These are phyloP conservation scores for Drosophila flavopinicola DNA, from an alignment of 2,888 invertebrate genomes.

Conservation along the genomic window DNA sequence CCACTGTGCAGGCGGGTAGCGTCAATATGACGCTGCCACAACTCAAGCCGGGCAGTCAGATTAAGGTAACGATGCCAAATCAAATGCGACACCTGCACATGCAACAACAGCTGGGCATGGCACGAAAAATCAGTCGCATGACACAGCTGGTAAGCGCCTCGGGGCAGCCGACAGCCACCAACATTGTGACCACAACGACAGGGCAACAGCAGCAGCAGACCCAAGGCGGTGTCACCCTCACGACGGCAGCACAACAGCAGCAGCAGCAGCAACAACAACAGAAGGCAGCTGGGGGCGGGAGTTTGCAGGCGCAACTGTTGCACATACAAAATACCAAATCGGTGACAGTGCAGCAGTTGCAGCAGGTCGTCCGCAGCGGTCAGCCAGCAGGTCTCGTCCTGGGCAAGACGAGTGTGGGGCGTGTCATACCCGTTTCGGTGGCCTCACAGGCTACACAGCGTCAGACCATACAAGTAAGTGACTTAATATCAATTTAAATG, in stretches of 20 bases:
- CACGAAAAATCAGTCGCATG: slow-evolving; percentile 88
- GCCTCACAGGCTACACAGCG: slow-evolving; percentile 85
- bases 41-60: slow-evolving; percentile 84
- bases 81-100: slow-evolving; percentile 88
- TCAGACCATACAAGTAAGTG: slow-evolving; percentile 86
- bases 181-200: slow-evolving; percentile 57
- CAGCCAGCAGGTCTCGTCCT: slow-evolving; percentile 86
- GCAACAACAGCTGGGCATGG: slow-evolving; percentile 86
- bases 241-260: slow-evolving; percentile 52
- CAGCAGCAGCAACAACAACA: slow-evolving; percentile 64
- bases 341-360: slow-evolving; percentile 90
- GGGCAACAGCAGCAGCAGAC: slow-evolving; percentile 64
- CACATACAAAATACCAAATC: slow-evolving; percentile 87
- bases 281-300: slow-evolving; percentile 84
- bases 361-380: slow-evolving; percentile 89
- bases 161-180: slow-evolving; percentile 70
- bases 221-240: slow-evolving; percentile 51
- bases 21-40: slow-evolving; percentile 84
- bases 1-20: slow-evolving; percentile 70
- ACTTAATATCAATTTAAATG: too few species aligned
- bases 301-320: slow-evolving; percentile 89
- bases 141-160: slow-evolving; percentile 85
- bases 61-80: slow-evolving; percentile 86
- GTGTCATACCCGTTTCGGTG: slow-evolving; percentile 89
- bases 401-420: slow-evolving; percentile 87